Percentiles rank a stretch among this genome's conserved stretches.
Conservation (phyloP, 2,113 vertebrate species). For the Tiliqua scincoides region DNA sequence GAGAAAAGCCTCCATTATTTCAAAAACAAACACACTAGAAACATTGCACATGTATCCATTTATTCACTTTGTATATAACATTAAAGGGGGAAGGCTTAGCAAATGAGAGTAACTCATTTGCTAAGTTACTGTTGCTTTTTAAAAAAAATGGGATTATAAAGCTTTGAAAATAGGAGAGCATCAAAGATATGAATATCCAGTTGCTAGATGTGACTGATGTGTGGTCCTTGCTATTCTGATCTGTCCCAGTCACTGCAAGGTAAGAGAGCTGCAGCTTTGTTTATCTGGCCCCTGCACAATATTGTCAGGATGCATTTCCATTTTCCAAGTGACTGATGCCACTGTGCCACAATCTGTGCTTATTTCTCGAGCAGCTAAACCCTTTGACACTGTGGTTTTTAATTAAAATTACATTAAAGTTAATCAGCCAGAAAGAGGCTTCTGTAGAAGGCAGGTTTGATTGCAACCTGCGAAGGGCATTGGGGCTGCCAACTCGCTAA, state of each 20-base stretch:
- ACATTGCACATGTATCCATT: slow-evolving; percentile 18
- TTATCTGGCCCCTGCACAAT: slow-evolving; percentile 82
- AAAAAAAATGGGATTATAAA: not conserved
- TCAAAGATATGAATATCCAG: not conserved
- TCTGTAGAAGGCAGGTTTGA: slow-evolving; percentile 94
- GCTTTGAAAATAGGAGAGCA: not conserved
- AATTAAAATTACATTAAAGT: slow-evolving; percentile 99
- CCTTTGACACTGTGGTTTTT: slow-evolving; percentile 99
- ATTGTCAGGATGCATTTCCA: slow-evolving; percentile 96
- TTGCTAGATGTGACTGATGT: not conserved
- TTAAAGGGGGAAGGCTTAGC: not conserved
- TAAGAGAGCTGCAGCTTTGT: slow-evolving; percentile 75
- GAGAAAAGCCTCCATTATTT: slow-evolving; percentile 40
- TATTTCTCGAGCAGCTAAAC: slow-evolving; percentile 99
- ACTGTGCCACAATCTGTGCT: slow-evolving; percentile 98
- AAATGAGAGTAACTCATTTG: slow-evolving; percentile 8
- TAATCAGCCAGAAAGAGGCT: slow-evolving; percentile 99
- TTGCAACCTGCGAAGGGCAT: slow-evolving; percentile 95
- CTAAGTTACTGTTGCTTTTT: slow-evolving; percentile 41
- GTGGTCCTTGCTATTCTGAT: slow-evolving; percentile 36
- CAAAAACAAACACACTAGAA: slow-evolving; percentile 37
- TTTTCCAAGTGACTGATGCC: slow-evolving; percentile 95
- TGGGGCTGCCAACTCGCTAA: slow-evolving; percentile 94
- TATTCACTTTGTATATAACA: not conserved
- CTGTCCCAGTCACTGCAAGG: slow-evolving; percentile 53